These are phyloP conservation scores for Drosophila birchii DNA, from an alignment of 2,888 invertebrate genomes.

Conservation along the genomic window DNA sequence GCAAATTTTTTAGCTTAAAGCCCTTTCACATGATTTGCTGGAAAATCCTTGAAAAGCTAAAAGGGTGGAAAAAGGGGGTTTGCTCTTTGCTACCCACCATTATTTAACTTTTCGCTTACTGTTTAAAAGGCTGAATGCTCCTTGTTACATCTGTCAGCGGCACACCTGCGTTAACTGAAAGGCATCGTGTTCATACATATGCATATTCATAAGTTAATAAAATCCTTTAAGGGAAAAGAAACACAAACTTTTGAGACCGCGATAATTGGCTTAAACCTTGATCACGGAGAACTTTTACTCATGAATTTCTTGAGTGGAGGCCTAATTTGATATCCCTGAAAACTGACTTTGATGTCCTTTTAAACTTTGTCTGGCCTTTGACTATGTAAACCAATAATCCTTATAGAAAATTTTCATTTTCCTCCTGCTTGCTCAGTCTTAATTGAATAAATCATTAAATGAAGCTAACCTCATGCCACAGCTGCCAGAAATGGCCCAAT, in stretches of 20 bases:
- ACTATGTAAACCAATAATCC: constrained; percentile 13
- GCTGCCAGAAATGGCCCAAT: constrained; percentile 46
- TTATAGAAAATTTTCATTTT: constrained; percentile 9
- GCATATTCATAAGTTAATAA: constrained; percentile 36
- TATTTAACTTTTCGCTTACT: constrained; percentile 25
- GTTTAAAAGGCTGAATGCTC: constrained; percentile 5
- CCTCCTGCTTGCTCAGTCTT: constrained; percentile 9
- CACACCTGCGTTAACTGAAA: constrained; percentile 43
- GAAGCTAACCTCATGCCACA: background rate
- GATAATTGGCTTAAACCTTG: constrained; percentile 40
- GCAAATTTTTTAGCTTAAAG: constrained; percentile 63
- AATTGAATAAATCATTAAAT: constrained; percentile 40
- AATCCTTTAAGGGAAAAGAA: background rate
- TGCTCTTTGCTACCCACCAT: constrained; percentile 39
- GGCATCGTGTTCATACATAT: constrained; percentile 9
- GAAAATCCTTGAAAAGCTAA: constrained; percentile 19
- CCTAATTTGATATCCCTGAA: constrained; percentile 1
- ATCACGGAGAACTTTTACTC: constrained; percentile 7
- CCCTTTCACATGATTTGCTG: constrained; percentile 67
- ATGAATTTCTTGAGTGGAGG: background rate
- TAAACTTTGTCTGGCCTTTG: constrained; percentile 19
- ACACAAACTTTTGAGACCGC: constrained; percentile 13
- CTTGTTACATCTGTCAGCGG: constrained; percentile 64
- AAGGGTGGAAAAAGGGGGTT: constrained; percentile 8
- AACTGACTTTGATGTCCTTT: constrained; percentile 27